Evolutionary conservation across 2,797 vertebrate species (phyloP).

Genomic region (Lates japonicus): DNA sequence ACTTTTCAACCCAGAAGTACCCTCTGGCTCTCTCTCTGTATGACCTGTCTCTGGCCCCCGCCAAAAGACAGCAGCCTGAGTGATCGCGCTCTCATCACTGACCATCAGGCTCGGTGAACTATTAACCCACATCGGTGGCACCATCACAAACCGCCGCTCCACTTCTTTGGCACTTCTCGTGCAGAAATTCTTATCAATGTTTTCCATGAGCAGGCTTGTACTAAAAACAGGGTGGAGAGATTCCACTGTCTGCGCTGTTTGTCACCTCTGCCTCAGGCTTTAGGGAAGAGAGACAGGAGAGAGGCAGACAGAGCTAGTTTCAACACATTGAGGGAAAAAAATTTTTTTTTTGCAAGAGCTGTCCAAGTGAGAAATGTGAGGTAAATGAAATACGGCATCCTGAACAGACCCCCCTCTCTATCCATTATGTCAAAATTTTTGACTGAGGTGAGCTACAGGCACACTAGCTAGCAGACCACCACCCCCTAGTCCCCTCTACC

Average conservation of each 20-base stretch:
- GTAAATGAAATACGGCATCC: slow-evolving; percentile 78
- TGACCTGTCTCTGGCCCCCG: slow-evolving; percentile 83
- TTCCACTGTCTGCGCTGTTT: slow-evolving; percentile 75
- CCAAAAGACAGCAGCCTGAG: slow-evolving; percentile 68
- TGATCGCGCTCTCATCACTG: slow-evolving; percentile 72
- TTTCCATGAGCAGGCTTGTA: slow-evolving; percentile 75
- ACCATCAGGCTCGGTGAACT: slow-evolving; percentile 70
- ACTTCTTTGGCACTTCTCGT: slow-evolving; percentile 41
- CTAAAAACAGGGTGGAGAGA: slow-evolving; percentile 75
- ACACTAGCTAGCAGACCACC: slow-evolving; percentile 44
- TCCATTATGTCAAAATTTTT: slow-evolving; percentile 78
- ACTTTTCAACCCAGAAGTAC: slow-evolving; percentile 72
- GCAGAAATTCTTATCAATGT: slow-evolving; percentile 74
- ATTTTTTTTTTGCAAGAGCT: slow-evolving; percentile 64
- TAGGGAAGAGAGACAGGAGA: slow-evolving; percentile 46
- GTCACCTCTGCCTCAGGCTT: slow-evolving; percentile 77
- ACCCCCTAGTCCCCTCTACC: slow-evolving; percentile 50
- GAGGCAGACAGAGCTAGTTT: slow-evolving; percentile 76
- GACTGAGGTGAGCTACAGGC: slow-evolving; percentile 68
- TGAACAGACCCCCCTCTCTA: slow-evolving; percentile 61
- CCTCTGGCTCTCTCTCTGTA: slow-evolving; percentile 67
- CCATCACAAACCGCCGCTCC: neutral
- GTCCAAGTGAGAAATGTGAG: slow-evolving; percentile 82
- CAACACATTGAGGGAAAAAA: slow-evolving; percentile 69
- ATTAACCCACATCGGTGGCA: slow-evolving; percentile 60